Evolutionary conservation across 2,113 vertebrate genomes (phyloP).

Genomic region (Poeciliopsis retropinna): DNA sequence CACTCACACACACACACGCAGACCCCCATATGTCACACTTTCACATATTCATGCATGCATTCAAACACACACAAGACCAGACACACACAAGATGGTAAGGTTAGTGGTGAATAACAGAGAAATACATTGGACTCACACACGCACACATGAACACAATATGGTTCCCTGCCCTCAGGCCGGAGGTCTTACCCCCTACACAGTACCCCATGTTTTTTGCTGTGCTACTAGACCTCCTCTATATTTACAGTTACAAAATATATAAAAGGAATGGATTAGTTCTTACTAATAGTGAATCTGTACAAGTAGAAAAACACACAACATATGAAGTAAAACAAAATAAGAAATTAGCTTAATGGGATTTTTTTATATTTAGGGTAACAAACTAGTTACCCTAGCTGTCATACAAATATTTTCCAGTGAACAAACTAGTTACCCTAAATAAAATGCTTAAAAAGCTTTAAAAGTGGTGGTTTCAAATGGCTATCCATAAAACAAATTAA

Average conservation of each 20-base stretch:
- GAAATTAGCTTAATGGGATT: not conserved
- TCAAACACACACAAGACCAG: constrained; percentile 27
- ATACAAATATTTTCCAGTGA: too few relatives aligned
- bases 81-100: constrained; percentile 42
- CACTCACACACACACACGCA: constrained; percentile 40
- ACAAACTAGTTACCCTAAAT: not conserved
- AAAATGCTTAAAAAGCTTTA: not conserved
- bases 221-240: constrained; percentile 27
- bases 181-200: constrained; percentile 45
- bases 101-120: constrained; percentile 38
- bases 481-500: not conserved
- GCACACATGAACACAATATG: constrained; percentile 46
- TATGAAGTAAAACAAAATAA: not conserved
- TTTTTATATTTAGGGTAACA: not conserved
- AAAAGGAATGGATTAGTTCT: constrained; percentile 17
- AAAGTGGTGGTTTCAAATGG: not conserved
- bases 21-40: constrained; percentile 40
- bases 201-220: constrained; percentile 30
- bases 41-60: constrained; percentile 67
- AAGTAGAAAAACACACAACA: not conserved
- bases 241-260: constrained; percentile 27
- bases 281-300: constrained; percentile 3
- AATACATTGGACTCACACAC: constrained; percentile 35
- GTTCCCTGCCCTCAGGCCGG: constrained; percentile 49
- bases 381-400: not conserved